Evolutionary conservation across 2,113 vertebrate species (phyloP).

Genomic region (Phrynosoma blainvillii): DNA sequence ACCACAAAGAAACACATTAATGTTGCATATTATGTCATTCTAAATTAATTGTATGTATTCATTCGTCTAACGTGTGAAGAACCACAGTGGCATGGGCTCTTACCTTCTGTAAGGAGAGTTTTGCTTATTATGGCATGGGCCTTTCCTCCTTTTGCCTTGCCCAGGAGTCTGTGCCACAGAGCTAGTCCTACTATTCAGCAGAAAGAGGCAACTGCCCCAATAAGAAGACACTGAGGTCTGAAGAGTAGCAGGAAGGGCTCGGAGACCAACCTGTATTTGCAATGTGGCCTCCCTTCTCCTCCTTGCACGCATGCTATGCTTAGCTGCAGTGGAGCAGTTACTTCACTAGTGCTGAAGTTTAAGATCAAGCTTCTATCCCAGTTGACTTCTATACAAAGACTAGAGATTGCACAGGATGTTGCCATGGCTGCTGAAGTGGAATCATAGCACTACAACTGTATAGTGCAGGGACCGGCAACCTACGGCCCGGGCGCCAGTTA

Average conservation of each 20-base stretch:
- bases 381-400: not conserved
- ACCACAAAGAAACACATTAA: too few relatives aligned
- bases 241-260: not conserved
- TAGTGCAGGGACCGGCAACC: too few relatives aligned
- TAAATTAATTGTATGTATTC: not conserved
- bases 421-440: too few relatives aligned
- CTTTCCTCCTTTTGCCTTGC: too few relatives aligned
- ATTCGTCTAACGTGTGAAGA: too few relatives aligned
- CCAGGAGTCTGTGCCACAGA: not conserved
- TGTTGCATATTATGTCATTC: not conserved
- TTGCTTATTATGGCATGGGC: not conserved
- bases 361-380: not conserved
- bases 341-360: not conserved
- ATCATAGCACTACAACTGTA: too few relatives aligned
- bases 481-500: too few relatives aligned
- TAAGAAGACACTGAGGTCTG: not conserved
- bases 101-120: not conserved
- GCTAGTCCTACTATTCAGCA: not conserved
- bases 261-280: not conserved
- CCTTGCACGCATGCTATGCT: not conserved
- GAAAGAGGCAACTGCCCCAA: not conserved
- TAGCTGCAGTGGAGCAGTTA: not conserved
- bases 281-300: not conserved
- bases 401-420: not conserved
- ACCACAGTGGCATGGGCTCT: too few relatives aligned